Conservation (phyloP, 2,888 invertebrate genomes). For the Mesoligia furuncula region DNA sequence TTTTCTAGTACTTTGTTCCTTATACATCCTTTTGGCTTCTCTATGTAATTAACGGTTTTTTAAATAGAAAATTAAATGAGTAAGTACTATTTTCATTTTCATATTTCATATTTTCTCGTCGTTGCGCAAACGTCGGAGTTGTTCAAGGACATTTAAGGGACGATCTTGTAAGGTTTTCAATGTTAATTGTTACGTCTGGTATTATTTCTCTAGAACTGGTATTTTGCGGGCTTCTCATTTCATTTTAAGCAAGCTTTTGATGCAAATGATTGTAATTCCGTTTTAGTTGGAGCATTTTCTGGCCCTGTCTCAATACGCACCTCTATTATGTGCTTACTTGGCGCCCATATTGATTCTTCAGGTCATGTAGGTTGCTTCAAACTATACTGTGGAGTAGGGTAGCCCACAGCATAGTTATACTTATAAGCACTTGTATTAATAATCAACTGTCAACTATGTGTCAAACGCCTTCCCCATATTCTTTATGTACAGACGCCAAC, state of each 20-base stretch:
- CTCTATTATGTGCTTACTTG: too few species aligned
- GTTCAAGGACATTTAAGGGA: constrained; percentile 18
- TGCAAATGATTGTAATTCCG: background rate
- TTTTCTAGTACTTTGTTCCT: background rate
- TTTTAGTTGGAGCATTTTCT: background rate
- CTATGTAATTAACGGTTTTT: background rate
- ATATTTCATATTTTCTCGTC: background rate
- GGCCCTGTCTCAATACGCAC: background rate
- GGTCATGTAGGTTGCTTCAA: too few species aligned
- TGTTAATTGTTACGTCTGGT: background rate
- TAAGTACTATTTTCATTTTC: background rate
- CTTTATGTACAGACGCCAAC: too few species aligned
- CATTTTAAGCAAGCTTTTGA: too few species aligned
- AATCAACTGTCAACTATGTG: too few species aligned
- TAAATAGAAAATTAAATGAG: constrained; percentile 1
- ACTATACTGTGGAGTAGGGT: too few species aligned
- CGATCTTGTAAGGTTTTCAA: constrained; percentile 11
- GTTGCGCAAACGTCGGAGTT: constrained; percentile 13
- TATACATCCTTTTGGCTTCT: constrained; percentile 27
- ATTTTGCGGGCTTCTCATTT: background rate
- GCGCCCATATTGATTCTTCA: too few species aligned
- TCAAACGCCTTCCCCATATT: too few species aligned
- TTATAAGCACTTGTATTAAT: too few species aligned
- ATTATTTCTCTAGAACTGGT: background rate
- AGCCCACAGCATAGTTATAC: too few species aligned